Conservation (phyloP, 2,888 invertebrate genomes). For the Agrotis segetum region DNA sequence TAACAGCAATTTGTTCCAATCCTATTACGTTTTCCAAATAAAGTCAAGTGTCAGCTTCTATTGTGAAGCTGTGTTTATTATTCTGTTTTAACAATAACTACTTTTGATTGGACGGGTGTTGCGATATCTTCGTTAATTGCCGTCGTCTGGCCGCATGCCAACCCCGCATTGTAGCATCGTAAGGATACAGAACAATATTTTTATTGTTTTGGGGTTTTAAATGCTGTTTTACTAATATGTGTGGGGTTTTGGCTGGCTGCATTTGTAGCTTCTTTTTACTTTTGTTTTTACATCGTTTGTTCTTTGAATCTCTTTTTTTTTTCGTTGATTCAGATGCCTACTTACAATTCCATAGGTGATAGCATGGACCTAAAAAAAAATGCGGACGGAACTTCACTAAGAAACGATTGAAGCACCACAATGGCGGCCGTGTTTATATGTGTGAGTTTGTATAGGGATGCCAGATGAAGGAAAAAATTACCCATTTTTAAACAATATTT, state of each 20-base stretch:
- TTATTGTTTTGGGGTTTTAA: conserved; percentile 29
- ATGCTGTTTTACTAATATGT: conserved; percentile 30
- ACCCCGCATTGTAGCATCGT: conserved; percentile 34
- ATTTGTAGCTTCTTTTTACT: neutral
- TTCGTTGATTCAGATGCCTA: neutral
- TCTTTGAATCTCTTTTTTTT: neutral
- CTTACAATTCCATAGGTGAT: neutral
- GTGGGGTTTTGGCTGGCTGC: neutral
- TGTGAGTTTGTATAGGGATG: no score
- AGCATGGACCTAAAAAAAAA: no score
- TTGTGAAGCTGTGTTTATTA: conserved; percentile 47
- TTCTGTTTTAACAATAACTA: conserved; percentile 39
- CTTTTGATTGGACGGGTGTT: conserved; percentile 52
- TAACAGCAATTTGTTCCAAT: conserved; percentile 26
- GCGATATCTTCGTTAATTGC: conserved; percentile 57
- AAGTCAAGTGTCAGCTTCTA: conserved; percentile 45
- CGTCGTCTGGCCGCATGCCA: conserved; percentile 56
- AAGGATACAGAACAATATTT: conserved; percentile 38
- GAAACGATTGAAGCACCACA: no score
- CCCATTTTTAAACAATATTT: no score
- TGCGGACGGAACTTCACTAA: no score
- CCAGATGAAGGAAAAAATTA: no score
- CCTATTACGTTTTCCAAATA: conserved; percentile 18
- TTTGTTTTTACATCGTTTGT: neutral
- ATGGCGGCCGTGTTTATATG: no score